These are phyloP conservation scores for Pteronotus mesoamericanus DNA, from an alignment of 2,797 vertebrate genomes.

Conservation along the genomic window DNA sequence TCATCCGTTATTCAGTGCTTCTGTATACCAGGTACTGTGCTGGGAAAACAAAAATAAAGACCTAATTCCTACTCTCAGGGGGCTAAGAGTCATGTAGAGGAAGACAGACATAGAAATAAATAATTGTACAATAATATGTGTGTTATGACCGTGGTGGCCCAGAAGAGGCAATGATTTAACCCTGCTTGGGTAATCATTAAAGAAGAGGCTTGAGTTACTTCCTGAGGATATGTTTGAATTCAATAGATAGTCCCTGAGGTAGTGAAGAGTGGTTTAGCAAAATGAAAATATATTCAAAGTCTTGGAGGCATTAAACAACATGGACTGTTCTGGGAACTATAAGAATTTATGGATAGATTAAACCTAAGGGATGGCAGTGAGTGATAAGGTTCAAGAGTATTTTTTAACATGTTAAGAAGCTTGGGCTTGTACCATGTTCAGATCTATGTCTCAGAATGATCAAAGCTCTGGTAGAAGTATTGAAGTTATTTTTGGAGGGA, in stretches of 20 bases:
- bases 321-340: neutral
- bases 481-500: constrained; percentile 21
- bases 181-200: neutral
- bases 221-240: constrained; percentile 20
- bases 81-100: neutral
- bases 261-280: neutral
- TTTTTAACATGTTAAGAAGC: neutral
- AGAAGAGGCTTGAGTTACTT: neutral
- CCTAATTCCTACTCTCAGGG: neutral
- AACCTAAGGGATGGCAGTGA: neutral
- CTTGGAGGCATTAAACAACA: neutral
- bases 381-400: neutral
- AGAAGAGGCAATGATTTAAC: neutral
- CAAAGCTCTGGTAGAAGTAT: neutral
- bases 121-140: neutral
- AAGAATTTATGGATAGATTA: neutral
- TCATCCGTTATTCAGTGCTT: neutral
- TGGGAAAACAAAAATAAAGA: neutral
- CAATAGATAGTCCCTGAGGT: neutral
- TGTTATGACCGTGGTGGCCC: neutral
- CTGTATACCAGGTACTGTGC: neutral
- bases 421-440: neutral
- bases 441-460: neutral
- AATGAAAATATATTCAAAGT: neutral
- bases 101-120: constrained; percentile 10